Conservation (phyloP, 2,797 vertebrate species). For the Lateolabrax maculatus region DNA sequence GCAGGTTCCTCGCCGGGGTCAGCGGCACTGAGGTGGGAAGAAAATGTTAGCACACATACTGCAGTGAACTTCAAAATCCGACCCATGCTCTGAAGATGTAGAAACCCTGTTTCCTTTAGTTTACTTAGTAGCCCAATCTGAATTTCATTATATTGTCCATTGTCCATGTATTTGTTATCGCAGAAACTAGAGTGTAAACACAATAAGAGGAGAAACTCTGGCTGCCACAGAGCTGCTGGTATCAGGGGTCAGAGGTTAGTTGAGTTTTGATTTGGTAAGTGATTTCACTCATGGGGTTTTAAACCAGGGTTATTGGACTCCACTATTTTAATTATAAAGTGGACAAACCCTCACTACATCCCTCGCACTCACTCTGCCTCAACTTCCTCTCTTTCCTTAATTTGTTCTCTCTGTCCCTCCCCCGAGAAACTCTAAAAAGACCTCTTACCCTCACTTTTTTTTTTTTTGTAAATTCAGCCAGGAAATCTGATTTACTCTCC, state of each 20-base stretch:
- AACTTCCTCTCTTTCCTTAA: conserved; percentile 6
- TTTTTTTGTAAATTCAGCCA: conserved; percentile 8
- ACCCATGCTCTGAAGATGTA: not conserved
- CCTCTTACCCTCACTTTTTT: not conserved
- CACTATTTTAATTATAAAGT: conserved; percentile 46
- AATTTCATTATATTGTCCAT: not conserved
- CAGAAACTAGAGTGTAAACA: not conserved
- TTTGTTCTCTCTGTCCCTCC: not conserved
- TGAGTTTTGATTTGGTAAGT: not conserved
- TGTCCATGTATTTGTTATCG: not conserved
- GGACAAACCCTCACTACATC: conserved; percentile 33
- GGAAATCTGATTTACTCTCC: conserved; percentile 31
- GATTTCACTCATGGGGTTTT: conserved; percentile 3
- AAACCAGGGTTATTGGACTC: conserved; percentile 36
- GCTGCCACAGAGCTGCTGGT: not conserved
- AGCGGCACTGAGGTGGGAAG: conserved; percentile 86
- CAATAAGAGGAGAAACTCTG: not conserved
- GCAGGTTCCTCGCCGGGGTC: conserved; percentile 89
- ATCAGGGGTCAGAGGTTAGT: not conserved
- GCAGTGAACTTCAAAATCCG: not conserved
- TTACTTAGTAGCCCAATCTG: not conserved
- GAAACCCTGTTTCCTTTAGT: not conserved
- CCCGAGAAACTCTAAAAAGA: not conserved
- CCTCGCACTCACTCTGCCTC: conserved; percentile 19
- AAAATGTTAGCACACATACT: not conserved